These are phyloP conservation scores for Tuberolachnus salignus DNA, from an alignment of 2,888 invertebrate species.

Conservation along the genomic window DNA sequence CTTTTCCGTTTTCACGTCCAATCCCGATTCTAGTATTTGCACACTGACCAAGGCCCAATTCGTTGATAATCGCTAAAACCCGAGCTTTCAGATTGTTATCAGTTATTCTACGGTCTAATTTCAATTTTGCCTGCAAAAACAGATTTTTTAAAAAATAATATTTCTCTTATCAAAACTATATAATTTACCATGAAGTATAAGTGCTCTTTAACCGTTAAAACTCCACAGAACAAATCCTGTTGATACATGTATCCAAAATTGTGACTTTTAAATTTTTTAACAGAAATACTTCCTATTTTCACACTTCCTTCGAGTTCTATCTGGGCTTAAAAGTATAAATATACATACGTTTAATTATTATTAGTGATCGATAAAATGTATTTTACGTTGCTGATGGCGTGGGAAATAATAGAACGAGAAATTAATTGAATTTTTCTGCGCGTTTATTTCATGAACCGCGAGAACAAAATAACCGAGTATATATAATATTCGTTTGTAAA, in stretches of 20 bases:
- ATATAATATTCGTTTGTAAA: no score
- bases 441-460: no score
- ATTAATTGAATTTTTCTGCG: no score
- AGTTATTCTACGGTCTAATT: constrained; percentile 74
- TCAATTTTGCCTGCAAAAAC: constrained; percentile 73
- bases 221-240: constrained; percentile 85
- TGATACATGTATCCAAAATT: constrained; percentile 91
- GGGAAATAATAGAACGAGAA: no score
- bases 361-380: no score
- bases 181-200: constrained; percentile 78
- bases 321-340: not conserved
- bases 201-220: constrained; percentile 85
- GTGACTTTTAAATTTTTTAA: constrained; percentile 78
- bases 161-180: not conserved
- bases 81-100: constrained; percentile 69
- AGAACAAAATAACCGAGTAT: not conserved
- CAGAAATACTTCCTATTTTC: constrained; percentile 66
- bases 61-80: constrained; percentile 73
- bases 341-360: no score
- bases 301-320: constrained; percentile 23
- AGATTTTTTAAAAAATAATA: not conserved
- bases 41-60: constrained; percentile 75
- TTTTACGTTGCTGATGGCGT: no score
- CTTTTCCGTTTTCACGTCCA: constrained; percentile 58
- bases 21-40: constrained; percentile 80